These are phyloP conservation scores for Odocoileus virginianus DNA, from an alignment of 2,113 vertebrate genomes.

Conservation along the genomic window DNA sequence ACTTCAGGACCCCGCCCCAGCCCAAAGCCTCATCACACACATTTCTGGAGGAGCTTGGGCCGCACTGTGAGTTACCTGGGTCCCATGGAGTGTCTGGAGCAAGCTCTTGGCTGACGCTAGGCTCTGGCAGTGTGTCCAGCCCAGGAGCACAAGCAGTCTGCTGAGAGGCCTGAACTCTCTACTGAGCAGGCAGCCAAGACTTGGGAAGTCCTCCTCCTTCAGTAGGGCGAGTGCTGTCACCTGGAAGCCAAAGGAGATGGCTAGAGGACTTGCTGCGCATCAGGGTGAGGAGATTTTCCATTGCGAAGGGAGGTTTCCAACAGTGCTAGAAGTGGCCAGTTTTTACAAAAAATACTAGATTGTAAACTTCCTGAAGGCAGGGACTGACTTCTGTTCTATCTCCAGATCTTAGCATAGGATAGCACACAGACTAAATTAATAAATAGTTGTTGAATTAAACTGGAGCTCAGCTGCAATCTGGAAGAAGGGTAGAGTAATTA, in stretches of 20 bases:
- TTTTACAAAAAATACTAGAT: background rate
- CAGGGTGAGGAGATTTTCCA: background rate
- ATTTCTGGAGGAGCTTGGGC: background rate
- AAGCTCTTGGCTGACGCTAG: slow-evolving; percentile 87
- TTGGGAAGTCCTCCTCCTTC: slow-evolving; percentile 89
- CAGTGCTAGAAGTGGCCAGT: background rate
- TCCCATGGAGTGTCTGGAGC: slow-evolving; percentile 86
- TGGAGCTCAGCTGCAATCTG: background rate
- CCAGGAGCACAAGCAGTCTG: slow-evolving; percentile 91
- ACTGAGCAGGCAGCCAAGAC: slow-evolving; percentile 83
- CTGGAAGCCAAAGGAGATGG: slow-evolving; percentile 75
- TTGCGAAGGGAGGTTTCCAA: background rate
- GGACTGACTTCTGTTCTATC: background rate
- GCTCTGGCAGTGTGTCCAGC: slow-evolving; percentile 93
- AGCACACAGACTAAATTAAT: background rate
- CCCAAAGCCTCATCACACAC: background rate
- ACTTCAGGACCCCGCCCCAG: background rate
- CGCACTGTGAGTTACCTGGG: slow-evolving; percentile 80
- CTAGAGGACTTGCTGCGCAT: background rate
- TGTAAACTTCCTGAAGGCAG: background rate
- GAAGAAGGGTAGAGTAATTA: background rate
- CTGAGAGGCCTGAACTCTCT: slow-evolving; percentile 91
- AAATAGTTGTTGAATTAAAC: background rate
- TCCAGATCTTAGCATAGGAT: background rate
- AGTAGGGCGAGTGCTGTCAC: slow-evolving; percentile 92